These are phyloP conservation scores for Vultur gryphus DNA, from an alignment of 2,797 vertebrate genomes.

Conservation along the genomic window DNA sequence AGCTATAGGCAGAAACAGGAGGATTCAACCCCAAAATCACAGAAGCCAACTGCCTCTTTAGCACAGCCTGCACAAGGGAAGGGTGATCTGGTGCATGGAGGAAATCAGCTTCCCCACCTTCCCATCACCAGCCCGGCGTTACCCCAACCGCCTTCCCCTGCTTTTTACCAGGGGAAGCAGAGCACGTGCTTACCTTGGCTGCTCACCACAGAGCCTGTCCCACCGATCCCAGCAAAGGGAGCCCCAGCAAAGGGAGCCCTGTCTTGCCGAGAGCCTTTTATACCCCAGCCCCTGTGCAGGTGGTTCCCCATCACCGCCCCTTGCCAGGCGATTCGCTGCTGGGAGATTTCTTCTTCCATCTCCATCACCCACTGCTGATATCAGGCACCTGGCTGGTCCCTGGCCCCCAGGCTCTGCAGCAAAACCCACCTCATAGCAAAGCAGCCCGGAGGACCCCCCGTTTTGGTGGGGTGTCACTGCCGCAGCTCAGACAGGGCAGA, in stretches of 20 bases:
- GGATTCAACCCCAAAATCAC: not conserved
- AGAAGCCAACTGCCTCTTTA: not conserved
- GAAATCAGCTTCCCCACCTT: not conserved
- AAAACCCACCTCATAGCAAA: not conserved
- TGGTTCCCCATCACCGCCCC: not conserved
- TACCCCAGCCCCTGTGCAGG: not conserved
- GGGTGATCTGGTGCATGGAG: rapidly evolving
- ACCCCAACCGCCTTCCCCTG: not conserved
- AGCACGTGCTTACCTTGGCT: rapidly evolving
- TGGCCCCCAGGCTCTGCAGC: not conserved
- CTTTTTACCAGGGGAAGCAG: not conserved
- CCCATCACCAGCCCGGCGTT: rapidly evolving
- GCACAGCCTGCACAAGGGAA: no score
- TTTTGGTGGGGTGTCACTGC: not conserved
- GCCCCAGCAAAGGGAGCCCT: rapidly evolving
- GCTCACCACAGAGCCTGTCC: rapidly evolving
- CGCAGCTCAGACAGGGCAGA: not conserved
- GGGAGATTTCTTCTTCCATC: not conserved
- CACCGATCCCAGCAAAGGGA: rapidly evolving
- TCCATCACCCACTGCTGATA: not conserved
- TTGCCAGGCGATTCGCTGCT: rapidly evolving
- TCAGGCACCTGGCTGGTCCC: not conserved
- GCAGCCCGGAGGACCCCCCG: not conserved
- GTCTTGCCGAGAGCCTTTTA: not conserved
- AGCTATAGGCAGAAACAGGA: not conserved